These are phyloP conservation scores for Cyrtorhinus lividipennis DNA, from an alignment of 1,140 invertebrate species.

Conservation along the genomic window DNA sequence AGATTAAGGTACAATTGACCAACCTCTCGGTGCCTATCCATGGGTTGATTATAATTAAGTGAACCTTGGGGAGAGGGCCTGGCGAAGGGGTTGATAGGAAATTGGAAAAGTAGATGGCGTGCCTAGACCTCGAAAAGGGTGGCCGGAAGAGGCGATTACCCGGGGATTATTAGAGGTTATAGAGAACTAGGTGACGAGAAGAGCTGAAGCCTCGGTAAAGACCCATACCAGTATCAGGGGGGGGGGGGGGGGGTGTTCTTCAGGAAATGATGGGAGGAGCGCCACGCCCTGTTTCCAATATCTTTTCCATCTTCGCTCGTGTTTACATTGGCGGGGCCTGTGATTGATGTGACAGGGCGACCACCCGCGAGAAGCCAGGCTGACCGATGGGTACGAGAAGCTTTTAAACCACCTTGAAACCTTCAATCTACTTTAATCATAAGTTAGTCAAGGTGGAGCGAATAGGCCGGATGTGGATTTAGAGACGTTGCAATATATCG, in stretches of 20 bases:
- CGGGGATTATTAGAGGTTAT: constrained; percentile 3
- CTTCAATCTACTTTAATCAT: no score
- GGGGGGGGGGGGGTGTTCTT: background rate
- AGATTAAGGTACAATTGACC: background rate
- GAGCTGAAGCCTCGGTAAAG: no score
- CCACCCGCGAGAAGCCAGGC: no score
- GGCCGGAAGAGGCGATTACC: background rate
- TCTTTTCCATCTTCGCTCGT: background rate
- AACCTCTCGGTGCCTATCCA: background rate
- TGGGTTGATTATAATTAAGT: constrained; percentile 1
- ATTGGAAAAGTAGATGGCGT: constrained; percentile 8
- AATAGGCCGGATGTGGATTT: no score
- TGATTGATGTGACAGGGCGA: constrained; percentile 2
- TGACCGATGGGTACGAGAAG: no score
- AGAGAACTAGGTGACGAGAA: background rate
- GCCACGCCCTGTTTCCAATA: background rate
- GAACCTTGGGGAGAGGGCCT: background rate
- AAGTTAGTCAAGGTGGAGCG: no score
- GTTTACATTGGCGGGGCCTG: background rate
- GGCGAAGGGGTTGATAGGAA: background rate
- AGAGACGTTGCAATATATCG: no score
- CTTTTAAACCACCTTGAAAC: no score
- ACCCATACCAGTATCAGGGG: no score
- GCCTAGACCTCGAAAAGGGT: background rate
- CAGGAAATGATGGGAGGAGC: background rate